Evolutionary conservation across 1,140 invertebrate genomes (phyloP).

Genomic region (Aphaenogaster floridana): DNA sequence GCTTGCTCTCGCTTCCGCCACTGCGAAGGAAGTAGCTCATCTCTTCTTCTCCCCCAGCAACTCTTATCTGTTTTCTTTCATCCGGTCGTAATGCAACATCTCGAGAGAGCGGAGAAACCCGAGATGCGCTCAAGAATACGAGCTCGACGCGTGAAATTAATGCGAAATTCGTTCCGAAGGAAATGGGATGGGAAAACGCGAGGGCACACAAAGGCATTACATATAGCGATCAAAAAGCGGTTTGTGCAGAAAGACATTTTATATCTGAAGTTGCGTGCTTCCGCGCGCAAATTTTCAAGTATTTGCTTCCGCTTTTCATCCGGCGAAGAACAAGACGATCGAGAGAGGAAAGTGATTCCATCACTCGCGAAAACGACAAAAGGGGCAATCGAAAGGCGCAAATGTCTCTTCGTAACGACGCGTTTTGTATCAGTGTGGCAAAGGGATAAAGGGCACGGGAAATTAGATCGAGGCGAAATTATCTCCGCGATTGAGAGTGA

Average conservation of each 20-base stretch:
- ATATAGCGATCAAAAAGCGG: not conserved
- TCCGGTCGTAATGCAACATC: slow-evolving; percentile 5
- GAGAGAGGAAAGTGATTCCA: not conserved
- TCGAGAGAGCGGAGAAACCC: slow-evolving; percentile 16
- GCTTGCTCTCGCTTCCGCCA: not conserved
- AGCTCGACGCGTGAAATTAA: slow-evolving; percentile 46
- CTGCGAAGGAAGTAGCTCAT: slow-evolving; percentile 31
- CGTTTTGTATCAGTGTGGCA: not conserved
- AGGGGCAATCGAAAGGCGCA: not conserved
- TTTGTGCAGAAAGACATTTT: slow-evolving; percentile 12
- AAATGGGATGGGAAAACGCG: not conserved
- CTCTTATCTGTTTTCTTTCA: slow-evolving; percentile 1
- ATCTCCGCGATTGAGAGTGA: not conserved
- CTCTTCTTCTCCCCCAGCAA: not conserved
- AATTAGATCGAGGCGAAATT: slow-evolving; percentile 20
- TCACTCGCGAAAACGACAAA: slow-evolving; percentile 3
- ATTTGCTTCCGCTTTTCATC: not conserved
- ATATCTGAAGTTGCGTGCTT: not conserved
- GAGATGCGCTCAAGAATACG: slow-evolving; percentile 19
- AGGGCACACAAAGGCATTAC: slow-evolving; percentile 3
- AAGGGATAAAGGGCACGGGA: not conserved
- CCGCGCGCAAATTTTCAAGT: slow-evolving; percentile 4
- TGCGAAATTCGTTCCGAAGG: slow-evolving; percentile 16
- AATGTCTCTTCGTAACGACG: not conserved
- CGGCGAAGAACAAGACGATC: not conserved